These are phyloP conservation scores for Exocentrus adspersus DNA, from an alignment of 2,888 invertebrate genomes.

Conservation along the genomic window DNA sequence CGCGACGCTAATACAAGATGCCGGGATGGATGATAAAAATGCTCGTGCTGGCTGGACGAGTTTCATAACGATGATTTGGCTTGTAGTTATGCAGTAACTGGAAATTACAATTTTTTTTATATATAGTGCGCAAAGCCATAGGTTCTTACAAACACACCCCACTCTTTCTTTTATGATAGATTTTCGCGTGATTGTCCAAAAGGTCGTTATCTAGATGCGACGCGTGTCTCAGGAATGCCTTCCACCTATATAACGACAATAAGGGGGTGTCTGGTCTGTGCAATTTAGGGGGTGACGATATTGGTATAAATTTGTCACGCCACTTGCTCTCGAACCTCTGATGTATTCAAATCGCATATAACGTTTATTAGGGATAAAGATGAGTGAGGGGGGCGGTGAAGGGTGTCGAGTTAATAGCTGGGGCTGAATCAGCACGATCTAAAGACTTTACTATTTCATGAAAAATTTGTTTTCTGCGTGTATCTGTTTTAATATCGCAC, in stretches of 20 bases:
- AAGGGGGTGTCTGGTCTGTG: neutral
- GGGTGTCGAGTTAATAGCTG: neutral
- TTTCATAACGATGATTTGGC: too few relatives aligned
- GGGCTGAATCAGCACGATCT: conserved; percentile 1
- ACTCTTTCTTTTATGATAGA: too few relatives aligned
- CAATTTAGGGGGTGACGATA: conserved; percentile 47
- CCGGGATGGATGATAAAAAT: conserved; percentile 2
- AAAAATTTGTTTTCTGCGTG: too few relatives aligned
- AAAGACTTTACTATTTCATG: too few relatives aligned
- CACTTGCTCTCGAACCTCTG: conserved; percentile 17
- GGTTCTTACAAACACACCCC: too few relatives aligned
- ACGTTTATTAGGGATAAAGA: conserved; percentile 39
- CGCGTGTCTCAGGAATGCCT: conserved; percentile 23
- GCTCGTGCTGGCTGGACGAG: neutral
- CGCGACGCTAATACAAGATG: conserved; percentile 10
- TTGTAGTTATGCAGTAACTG: too few relatives aligned
- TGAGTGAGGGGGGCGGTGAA: conserved; percentile 24
- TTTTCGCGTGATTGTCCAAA: conserved; percentile 3
- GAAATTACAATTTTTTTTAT: too few relatives aligned
- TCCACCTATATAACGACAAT: conserved; percentile 10
- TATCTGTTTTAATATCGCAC: too few relatives aligned
- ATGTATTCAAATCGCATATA: conserved; percentile 39
- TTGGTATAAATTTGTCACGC: conserved; percentile 49
- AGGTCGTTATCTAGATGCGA: conserved; percentile 18
- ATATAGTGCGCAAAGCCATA: too few relatives aligned